Evolutionary conservation across 2,113 vertebrate species (phyloP), one percentile per base, ranked within the genome.

Genomic region (Aldabrachelys gigantea): DNA sequence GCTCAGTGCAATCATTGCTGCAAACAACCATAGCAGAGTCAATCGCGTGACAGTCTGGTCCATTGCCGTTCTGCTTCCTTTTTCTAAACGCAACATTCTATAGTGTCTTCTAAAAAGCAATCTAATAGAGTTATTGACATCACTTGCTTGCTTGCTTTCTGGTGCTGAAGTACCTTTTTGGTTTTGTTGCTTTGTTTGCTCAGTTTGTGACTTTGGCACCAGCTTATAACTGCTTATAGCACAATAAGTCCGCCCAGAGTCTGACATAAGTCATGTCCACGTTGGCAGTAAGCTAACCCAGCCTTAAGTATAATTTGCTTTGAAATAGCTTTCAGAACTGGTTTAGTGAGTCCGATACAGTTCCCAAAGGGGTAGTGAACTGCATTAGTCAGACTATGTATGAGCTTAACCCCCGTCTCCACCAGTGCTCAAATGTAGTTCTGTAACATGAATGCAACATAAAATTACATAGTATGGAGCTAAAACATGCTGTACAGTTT

Each of bases 11-110:
- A 35, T 90, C 21, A 69, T 9, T 49, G 92, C 78, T 91, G 78
- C 44, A 90, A 94, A 41, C 3, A 79, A 89, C 89, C 84, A 35
- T 11, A 65, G 24, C 84, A 91, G 91, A 80, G 89, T 85, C 80
- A 93, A 86, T 83, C 65, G 57, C 17, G 52, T 49, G 54, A 75
- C 83, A 87, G 65, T 31, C 75, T 89, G 90, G 72, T 84, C 54
- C 75, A 17, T 29, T 75, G 86, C 89, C 83, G 69, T 91, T 83
- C 49, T 78, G 82, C 80, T 72, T 88, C 19, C 6, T 25, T 85
- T 56, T 91, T 41, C 81, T 85, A 80, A 75, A 3, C 75, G 53
- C 65, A 79, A 92, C 80, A 82, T 81, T 84, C 57, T 89, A 83
- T 21, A 93, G 89, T 50, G 5, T 56, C 54, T 56, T 83, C 47